Evolutionary conservation across 2,113 vertebrate species (phyloP).

Genomic region (Oryzias woworae): DNA sequence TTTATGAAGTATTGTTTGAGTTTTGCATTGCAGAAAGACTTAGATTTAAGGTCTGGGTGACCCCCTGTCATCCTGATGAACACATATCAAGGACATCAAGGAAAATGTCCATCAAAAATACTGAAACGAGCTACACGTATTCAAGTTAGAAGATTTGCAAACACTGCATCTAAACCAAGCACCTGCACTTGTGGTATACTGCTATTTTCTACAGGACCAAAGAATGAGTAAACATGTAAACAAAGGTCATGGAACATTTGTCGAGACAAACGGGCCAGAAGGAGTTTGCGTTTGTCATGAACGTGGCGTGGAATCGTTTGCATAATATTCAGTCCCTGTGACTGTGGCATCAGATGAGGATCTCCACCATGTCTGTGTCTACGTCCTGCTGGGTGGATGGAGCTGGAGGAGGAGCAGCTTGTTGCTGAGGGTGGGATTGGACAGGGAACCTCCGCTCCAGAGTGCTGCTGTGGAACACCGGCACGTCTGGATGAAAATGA

Average conservation of each 20-base stretch:
- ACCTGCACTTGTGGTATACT: no score
- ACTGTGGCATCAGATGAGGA: constrained; percentile 73
- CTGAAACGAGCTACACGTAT: no score
- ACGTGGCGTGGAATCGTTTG: neutral
- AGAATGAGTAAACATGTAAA: no score
- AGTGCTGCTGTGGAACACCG: constrained; percentile 75
- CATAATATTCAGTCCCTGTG: neutral
- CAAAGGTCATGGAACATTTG: neutral
- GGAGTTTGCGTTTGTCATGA: neutral
- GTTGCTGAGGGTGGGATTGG: constrained; percentile 59
- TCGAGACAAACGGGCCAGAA: neutral
- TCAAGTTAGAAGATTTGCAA: no score
- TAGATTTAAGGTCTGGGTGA: no score
- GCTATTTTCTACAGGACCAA: no score
- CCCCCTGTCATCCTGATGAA: no score
- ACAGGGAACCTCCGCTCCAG: constrained; percentile 70
- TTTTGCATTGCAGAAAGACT: no score
- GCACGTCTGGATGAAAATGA: constrained; percentile 63
- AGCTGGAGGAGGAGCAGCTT: constrained; percentile 9
- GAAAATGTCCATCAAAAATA: no score
- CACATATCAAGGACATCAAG: no score
- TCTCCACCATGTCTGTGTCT: constrained; percentile 81
- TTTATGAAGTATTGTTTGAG: no score
- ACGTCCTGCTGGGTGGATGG: constrained; percentile 64
- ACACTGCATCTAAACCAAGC: no score